Evolutionary conservation across 64 coral and sea anemone genomes (phyloP).

Genomic region (Pocillopora damicornis): DNA sequence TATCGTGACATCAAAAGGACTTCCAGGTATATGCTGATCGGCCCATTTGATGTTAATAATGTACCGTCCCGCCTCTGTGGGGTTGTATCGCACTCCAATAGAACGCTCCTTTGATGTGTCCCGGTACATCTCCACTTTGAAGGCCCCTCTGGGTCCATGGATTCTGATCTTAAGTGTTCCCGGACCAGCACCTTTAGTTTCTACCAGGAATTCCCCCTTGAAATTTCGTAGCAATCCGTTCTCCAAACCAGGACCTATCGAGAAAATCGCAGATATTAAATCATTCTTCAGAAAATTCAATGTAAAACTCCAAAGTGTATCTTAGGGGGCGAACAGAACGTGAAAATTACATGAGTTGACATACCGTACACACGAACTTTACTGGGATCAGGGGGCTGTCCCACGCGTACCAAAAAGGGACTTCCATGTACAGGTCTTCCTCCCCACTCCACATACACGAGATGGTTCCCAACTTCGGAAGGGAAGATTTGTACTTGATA

Average conservation of each 20-base stretch:
- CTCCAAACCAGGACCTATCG: constrained; percentile 70
- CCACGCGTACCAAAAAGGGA: constrained; percentile 90
- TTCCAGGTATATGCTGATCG: constrained; percentile 85
- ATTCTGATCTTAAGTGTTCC: constrained; percentile 95
- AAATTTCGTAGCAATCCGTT: constrained; percentile 72
- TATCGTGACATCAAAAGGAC: constrained; percentile 84
- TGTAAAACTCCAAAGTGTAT: background rate
- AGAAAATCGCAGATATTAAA: background rate
- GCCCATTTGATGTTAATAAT: constrained; percentile 95
- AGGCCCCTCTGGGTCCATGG: constrained; percentile 89
- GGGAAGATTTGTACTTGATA: constrained; percentile 88
- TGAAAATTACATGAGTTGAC: background rate
- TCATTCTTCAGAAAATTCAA: background rate
- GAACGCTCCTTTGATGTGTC: constrained; percentile 78
- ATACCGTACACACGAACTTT: constrained; percentile 68
- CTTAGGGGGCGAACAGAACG: too few species aligned
- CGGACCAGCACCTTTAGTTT: constrained; percentile 94
- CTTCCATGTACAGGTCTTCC: constrained; percentile 75
- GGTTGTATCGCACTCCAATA: constrained; percentile 96
- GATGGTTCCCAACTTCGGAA: constrained; percentile 73
- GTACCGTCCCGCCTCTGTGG: constrained; percentile 84
- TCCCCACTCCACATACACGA: constrained; percentile 88
- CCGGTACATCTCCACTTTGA: constrained; percentile 99
- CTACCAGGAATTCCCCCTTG: constrained; percentile 92
- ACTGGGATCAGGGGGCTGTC: constrained; percentile 69